A percentile compares a stretch with the other conserved stretches of the same genome.
Conservation (phyloP, 2,113 vertebrate species). For the Phylloscopus trochilus region DNA sequence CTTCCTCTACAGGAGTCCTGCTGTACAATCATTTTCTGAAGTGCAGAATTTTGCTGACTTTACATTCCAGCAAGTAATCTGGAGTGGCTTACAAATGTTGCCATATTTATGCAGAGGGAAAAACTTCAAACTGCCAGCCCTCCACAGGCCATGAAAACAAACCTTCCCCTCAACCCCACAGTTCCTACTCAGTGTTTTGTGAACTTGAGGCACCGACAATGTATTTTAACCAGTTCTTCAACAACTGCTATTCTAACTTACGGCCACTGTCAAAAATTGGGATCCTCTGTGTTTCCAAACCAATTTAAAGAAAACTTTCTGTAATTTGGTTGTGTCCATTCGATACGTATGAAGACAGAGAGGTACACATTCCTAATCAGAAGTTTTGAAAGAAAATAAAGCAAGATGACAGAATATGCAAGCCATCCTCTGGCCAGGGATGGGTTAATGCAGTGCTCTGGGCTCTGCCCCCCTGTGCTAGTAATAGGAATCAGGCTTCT, state of each 20-base stretch:
- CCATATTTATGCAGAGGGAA: constrained; percentile 36
- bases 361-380: not conserved
- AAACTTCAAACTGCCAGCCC: constrained; percentile 21
- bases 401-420: not conserved
- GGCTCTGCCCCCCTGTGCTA: not conserved
- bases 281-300: not conserved
- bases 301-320: not conserved
- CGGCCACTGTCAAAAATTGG: not conserved
- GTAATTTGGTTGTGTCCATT: not conserved
- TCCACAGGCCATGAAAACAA: constrained; percentile 18
- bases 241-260: not conserved
- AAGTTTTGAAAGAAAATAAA: not conserved
- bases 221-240: constrained; percentile 46
- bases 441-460: not conserved
- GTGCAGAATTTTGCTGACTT: constrained; percentile 52
- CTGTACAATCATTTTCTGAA: constrained; percentile 6
- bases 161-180: not conserved
- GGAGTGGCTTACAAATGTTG: constrained; percentile 46
- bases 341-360: not conserved
- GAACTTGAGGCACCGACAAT: constrained; percentile 4
- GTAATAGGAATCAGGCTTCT: constrained; percentile 52
- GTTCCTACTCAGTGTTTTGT: not conserved
- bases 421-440: not conserved
- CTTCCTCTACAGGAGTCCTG: constrained; percentile 24
- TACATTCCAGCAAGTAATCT: constrained; percentile 36